A percentile compares a stretch with the other conserved stretches of the same genome.
These are phyloP conservation scores for Australoheros scitulus DNA, from an alignment of 2,113 vertebrate species.

Conservation along the genomic window DNA sequence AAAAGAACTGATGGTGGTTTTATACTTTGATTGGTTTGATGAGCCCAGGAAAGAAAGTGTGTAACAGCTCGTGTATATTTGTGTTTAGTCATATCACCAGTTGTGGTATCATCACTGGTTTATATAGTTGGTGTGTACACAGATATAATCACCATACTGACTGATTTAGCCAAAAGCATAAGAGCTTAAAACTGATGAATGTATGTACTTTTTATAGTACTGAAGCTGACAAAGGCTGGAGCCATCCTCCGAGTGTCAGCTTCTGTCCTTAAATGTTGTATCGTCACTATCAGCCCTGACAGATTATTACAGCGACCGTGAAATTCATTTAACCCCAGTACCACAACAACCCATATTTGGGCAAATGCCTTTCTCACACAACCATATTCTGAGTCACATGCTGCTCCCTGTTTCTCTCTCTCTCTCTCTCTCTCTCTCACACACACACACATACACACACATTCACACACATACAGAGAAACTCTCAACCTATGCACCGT, in stretches of 20 bases:
- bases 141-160: background rate
- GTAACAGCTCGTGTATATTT: background rate
- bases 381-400: background rate
- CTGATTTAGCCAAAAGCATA: background rate
- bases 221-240: too few relatives aligned
- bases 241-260: background rate
- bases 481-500: constrained; percentile 20
- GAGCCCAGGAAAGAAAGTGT: background rate
- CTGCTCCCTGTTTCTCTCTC: constrained; percentile 7
- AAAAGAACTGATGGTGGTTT: background rate
- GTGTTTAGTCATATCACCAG: too few relatives aligned
- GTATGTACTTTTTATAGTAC: background rate
- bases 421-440: background rate
- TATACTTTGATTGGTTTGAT: background rate
- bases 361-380: background rate
- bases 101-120: too few relatives aligned
- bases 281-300: background rate
- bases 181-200: background rate
- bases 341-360: background rate
- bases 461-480: background rate
- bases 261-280: background rate
- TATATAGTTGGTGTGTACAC: background rate
- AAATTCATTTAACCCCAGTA: background rate
- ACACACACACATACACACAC: constrained; percentile 1
- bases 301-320: background rate